Evolutionary conservation across 2,113 vertebrate species (phyloP).

Genomic region (Guaruba guarouba): DNA sequence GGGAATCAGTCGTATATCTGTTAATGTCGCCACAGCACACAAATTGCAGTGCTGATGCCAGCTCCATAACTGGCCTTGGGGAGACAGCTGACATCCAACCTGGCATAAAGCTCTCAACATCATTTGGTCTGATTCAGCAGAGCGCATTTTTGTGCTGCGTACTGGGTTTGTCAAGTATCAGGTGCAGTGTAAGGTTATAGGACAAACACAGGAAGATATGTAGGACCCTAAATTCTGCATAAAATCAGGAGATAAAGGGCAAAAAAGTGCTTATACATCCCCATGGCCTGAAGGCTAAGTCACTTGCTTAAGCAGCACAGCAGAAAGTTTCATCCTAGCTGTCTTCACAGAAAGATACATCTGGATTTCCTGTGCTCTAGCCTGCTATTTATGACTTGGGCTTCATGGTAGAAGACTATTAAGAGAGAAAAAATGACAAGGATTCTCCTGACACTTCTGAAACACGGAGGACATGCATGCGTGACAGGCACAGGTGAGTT

Average conservation of each 20-base stretch:
- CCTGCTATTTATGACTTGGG: constrained; percentile 22
- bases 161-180: neutral
- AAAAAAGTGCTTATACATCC: neutral
- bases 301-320: neutral
- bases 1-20: neutral
- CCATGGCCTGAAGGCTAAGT: neutral
- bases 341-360: neutral
- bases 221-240: neutral
- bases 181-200: neutral
- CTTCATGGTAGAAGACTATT: constrained; percentile 9
- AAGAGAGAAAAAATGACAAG: constrained; percentile 46
- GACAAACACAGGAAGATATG: neutral
- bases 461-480: neutral
- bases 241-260: neutral
- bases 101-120: neutral
- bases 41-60: neutral
- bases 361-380: neutral
- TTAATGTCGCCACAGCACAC: neutral
- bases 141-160: neutral
- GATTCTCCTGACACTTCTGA: constrained; percentile 36
- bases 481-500: constrained; percentile 44
- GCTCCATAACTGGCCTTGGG: neutral
- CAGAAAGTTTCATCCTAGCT: neutral
- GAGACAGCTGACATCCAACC: neutral
- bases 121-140: neutral